Percentiles rank a stretch among this genome's conserved stretches.
Evolutionary conservation across 2,888 invertebrate genomes (phyloP).

Genomic region (Synergus itoensis): DNA sequence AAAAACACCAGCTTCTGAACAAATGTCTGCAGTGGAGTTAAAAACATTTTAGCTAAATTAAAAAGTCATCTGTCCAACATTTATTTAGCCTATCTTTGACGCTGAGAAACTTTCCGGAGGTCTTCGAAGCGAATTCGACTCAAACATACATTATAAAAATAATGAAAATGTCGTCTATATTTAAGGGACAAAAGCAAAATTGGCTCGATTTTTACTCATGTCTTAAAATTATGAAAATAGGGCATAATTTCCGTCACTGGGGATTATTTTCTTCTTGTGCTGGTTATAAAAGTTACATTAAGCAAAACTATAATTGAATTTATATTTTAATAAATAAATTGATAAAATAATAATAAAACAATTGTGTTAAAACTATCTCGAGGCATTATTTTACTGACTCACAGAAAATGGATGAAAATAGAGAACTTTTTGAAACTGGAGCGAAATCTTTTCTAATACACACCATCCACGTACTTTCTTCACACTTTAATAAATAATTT

Average conservation of each 20-base stretch:
- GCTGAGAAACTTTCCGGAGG: neutral
- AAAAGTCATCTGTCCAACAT: conserved; percentile 51
- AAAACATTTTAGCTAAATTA: conserved; percentile 63
- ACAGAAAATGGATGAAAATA: neutral
- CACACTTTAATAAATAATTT: conserved; percentile 14
- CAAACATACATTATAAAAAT: neutral
- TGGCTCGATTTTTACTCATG: neutral
- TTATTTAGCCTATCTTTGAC: neutral
- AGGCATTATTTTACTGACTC: neutral
- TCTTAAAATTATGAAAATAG: neutral
- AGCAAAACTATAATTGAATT: too few relatives aligned
- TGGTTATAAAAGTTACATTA: too few relatives aligned
- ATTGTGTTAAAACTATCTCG: neutral
- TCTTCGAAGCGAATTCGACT: neutral
- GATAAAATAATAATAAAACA: too few relatives aligned
- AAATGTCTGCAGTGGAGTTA: conserved; percentile 25
- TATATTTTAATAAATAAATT: too few relatives aligned
- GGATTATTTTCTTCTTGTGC: neutral
- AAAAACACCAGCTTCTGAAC: neutral
- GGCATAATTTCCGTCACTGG: neutral
- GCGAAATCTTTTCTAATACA: conserved; percentile 3
- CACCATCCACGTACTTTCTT: neutral
- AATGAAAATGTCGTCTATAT: neutral
- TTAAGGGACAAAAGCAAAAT: neutral
- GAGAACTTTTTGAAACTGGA: neutral